Evolutionary conservation across 1,140 invertebrate species (phyloP).

Genomic region (Calosoma granatense): DNA sequence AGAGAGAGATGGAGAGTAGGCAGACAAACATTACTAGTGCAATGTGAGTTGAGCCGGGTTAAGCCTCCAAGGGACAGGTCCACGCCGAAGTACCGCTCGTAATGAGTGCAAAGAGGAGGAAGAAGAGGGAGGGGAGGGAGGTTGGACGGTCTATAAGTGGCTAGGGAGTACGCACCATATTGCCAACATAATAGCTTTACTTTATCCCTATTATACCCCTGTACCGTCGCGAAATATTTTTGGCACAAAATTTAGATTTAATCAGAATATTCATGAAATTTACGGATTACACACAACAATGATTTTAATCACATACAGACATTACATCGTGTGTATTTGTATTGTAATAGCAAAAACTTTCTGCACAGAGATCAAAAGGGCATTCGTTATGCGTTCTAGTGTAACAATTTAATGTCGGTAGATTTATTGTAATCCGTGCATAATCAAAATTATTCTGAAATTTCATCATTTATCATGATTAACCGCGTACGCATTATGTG

Average conservation of each 20-base stretch:
- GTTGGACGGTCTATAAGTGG: background rate
- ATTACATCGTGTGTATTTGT: too few relatives aligned
- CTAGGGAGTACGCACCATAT: background rate
- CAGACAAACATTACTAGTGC: too few relatives aligned
- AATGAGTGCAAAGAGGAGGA: too few relatives aligned
- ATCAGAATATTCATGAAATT: background rate
- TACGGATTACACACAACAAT: background rate
- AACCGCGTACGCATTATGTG: background rate
- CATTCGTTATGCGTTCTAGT: background rate
- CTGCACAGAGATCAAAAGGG: background rate
- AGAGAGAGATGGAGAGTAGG: background rate
- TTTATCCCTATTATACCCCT: background rate
- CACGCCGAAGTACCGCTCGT: background rate
- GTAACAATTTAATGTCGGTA: background rate
- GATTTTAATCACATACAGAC: background rate
- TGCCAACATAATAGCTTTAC: background rate
- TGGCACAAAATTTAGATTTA: background rate
- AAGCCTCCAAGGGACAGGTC: background rate
- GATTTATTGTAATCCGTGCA: background rate
- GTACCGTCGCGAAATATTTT: background rate
- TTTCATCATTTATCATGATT: background rate
- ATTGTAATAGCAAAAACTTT: background rate
- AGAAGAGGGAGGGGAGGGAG: too few relatives aligned
- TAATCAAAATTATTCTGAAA: background rate
- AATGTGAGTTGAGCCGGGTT: background rate